These are phyloP conservation scores for Theristicus caerulescens DNA, from an alignment of 2,113 vertebrate species.

Conservation along the genomic window DNA sequence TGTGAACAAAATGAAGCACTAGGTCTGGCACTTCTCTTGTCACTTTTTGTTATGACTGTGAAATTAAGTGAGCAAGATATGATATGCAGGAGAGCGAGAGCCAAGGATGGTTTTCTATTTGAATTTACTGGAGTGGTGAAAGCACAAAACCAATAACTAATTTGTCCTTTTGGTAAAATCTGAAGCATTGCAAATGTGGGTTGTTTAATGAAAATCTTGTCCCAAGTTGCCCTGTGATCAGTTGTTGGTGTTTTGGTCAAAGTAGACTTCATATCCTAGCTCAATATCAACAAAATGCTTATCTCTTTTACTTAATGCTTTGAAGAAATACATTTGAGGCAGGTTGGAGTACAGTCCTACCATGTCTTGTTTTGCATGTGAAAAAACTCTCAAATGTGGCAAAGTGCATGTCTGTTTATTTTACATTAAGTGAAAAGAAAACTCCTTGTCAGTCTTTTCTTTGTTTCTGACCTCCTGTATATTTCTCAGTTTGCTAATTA, in stretches of 20 bases:
- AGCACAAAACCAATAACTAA: neutral
- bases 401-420: constrained; percentile 2
- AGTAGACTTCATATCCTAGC: neutral
- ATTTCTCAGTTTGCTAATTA: neutral
- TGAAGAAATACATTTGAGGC: neutral
- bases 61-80: neutral
- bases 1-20: neutral
- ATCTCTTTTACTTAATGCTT: neutral
- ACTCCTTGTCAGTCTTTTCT: neutral
- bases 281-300: neutral
- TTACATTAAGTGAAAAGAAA: neutral
- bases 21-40: neutral
- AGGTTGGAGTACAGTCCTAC: neutral
- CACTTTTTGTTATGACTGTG: neutral
- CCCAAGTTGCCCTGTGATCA: neutral
- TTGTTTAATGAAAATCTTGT: neutral
- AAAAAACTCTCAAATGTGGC: neutral
- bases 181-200: neutral
- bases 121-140: neutral
- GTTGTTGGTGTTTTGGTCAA: neutral
- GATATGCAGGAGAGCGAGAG: neutral
- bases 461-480: neutral
- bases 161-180: neutral
- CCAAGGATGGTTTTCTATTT: neutral
- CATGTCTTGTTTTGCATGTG: neutral